These are phyloP conservation scores for Kryptolebias marmoratus DNA, from an alignment of 2,113 vertebrate species.

Conservation along the genomic window DNA sequence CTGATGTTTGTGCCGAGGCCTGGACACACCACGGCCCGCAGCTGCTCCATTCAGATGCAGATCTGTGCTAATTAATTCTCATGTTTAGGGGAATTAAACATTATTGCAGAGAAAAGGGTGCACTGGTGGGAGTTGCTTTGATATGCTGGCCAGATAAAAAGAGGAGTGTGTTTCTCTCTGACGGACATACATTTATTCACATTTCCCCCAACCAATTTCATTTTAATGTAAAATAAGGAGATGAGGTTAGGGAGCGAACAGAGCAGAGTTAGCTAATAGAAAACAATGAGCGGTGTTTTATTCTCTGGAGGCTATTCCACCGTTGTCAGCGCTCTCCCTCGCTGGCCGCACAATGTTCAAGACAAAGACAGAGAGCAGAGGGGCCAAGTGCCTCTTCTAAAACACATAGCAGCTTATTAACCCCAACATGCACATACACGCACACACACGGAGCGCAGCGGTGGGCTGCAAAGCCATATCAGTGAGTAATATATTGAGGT, in stretches of 20 bases:
- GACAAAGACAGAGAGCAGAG: constrained; percentile 75
- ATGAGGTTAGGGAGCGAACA: constrained; percentile 55
- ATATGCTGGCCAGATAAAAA: constrained; percentile 80
- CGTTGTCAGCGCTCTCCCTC: constrained; percentile 71
- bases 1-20: constrained; percentile 64
- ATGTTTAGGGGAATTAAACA: constrained; percentile 83
- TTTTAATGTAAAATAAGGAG: constrained; percentile 77
- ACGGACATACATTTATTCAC: constrained; percentile 71
- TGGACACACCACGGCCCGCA: constrained; percentile 36
- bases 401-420: constrained; percentile 82
- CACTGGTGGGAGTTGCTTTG: constrained; percentile 60
- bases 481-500: constrained; percentile 75
- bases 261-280: constrained; percentile 76
- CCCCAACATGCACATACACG: constrained; percentile 71
- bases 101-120: constrained; percentile 71
- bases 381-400: constrained; percentile 76
- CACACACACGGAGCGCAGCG: constrained; percentile 42
- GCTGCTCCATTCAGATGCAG: constrained; percentile 81
- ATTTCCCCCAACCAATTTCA: constrained; percentile 71
- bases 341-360: constrained; percentile 61
- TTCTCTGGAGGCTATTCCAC: constrained; percentile 75
- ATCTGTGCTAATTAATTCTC: constrained; percentile 83
- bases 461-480: constrained; percentile 58
- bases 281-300: constrained; percentile 77
- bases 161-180: constrained; percentile 55